Base-by-base conservation (phyloP, 1,140 invertebrate genomes). In the Aethina tumida region DNA sequence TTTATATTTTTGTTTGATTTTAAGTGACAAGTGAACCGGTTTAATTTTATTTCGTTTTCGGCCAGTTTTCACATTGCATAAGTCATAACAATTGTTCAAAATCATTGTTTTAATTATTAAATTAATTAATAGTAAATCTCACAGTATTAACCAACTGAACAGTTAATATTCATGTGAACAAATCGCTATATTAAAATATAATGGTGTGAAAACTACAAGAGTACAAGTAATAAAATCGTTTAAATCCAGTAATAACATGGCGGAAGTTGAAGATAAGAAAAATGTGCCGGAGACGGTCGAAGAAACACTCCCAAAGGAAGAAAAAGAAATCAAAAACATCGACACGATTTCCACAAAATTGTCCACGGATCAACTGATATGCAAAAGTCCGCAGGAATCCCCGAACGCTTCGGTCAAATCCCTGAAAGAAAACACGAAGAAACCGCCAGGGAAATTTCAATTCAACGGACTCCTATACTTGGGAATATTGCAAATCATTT, bases 321-420 rank as follows among this genome's bases (percentile, higher is more conserved):
- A 43, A 6, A 32, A 35, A 16, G 34, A 46, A 21, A 18, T 33
- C 16, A 43, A 54, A n/a, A 52, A 52, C 38, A 48, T 46, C 20
- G 49, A 47, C 25, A 59, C 55, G 3, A 44, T 57, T 16, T 57
- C 54, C 8, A 56, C 55, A 7, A 61, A 58, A 47, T 26, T 54
- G 60, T 73, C 71, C 14, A 70, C 67, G 1, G 68, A 72, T 45
- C 68, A 68, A 35, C 42, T 73, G 21, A 72, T 73, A 24, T 68
- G 66, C 48, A 70, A 72, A 45, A 60, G 67, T 1, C 70, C 69
- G 2, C 64, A 65, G 41, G 60, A 51, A 24, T 56, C 66, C n/a
- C 45, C 53, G 1, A 56, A 55, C 42, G 48, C 44, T 9, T 58
- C 54, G 2, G 59, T 52, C 3, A 44, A 38, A 14, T 47, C 25